Conservation (phyloP, 2,113 vertebrate species). For the Tympanuchus pallidicinctus region DNA sequence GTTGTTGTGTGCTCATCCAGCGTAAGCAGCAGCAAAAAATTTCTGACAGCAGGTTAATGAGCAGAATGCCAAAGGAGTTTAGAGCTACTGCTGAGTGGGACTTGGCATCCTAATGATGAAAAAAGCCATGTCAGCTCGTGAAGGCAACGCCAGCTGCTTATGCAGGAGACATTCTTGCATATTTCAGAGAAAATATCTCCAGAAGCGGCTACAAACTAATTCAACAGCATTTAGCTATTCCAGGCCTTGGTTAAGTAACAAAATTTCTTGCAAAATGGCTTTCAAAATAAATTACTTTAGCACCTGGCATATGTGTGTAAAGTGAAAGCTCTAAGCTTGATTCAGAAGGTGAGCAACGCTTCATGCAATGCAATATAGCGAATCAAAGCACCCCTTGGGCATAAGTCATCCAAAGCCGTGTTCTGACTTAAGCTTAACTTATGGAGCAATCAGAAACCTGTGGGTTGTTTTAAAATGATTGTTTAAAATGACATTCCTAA, state of each 20-base stretch:
- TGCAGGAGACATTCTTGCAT: background rate
- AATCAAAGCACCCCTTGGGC: background rate
- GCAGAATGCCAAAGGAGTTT: constrained; percentile 31
- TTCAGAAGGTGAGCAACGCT: background rate
- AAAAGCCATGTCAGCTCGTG: constrained; percentile 42
- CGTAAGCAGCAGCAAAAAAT: background rate
- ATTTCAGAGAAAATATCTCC: background rate
- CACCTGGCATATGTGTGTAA: background rate
- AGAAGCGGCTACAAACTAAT: background rate
- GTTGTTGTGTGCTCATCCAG: background rate
- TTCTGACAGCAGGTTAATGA: constrained; percentile 42
- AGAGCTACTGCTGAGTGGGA: background rate
- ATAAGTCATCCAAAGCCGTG: background rate
- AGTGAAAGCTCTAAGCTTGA: constrained; percentile 20
- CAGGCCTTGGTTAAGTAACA: background rate
- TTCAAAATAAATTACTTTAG: constrained; percentile 35
- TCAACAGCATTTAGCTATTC: constrained; percentile 8
- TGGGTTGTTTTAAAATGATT: background rate
- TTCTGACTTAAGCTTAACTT: background rate
- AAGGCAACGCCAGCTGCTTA: background rate
- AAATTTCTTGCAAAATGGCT: background rate
- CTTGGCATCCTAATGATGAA: background rate
- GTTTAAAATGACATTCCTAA: background rate
- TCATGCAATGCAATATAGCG: constrained; percentile 9
- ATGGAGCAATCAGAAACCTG: background rate